phyloP scores from a whole-genome alignment of 1,140 invertebrate species.

The Drosophila obscura region DNA sequence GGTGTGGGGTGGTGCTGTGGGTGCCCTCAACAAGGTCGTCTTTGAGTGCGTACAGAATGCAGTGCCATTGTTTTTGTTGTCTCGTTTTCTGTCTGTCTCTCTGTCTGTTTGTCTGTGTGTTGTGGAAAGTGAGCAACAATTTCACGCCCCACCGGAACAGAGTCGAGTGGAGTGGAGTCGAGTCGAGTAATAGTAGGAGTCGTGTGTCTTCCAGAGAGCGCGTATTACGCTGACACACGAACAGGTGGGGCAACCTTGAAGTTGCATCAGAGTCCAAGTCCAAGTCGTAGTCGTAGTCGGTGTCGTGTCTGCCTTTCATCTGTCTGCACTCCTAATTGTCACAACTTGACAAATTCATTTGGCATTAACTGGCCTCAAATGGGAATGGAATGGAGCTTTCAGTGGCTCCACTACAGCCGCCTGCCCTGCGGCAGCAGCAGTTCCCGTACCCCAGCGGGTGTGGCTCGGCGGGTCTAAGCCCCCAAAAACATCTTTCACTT shows the following conservation, averaged over 20 bases:
- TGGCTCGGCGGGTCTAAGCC: background rate
- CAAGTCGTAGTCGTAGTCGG: background rate
- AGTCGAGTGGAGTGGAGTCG: constrained; percentile 9
- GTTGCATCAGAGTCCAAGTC: constrained; percentile 43
- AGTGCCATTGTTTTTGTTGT: constrained; percentile 57
- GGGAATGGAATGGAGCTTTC: constrained; percentile 37
- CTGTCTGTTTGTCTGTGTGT: constrained; percentile 4
- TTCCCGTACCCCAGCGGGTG: constrained; percentile 2
- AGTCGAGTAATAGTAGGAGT: constrained; percentile 2
- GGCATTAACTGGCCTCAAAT: constrained; percentile 43
- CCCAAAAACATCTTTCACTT: constrained; percentile 65
- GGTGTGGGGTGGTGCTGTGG: background rate
- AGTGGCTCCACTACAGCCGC: too few species aligned
- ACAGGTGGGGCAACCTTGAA: constrained; percentile 50
- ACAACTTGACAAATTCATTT: constrained; percentile 77
- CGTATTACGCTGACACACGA: constrained; percentile 19
- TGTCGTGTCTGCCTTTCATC: constrained; percentile 8
- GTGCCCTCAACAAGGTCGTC: constrained; percentile 54
- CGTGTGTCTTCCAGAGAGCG: constrained; percentile 7
- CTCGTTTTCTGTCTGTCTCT: background rate
- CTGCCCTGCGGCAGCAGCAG: too few species aligned
- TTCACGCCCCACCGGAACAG: constrained; percentile 65
- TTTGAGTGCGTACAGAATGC: constrained; percentile 53
- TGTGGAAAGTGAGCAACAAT: constrained; percentile 62
- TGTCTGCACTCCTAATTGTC: constrained; percentile 61